Evolutionary conservation across 1,140 invertebrate species (phyloP), one percentile per base, ranked within the genome.

Genomic region (Latrodectus geometricus): DNA sequence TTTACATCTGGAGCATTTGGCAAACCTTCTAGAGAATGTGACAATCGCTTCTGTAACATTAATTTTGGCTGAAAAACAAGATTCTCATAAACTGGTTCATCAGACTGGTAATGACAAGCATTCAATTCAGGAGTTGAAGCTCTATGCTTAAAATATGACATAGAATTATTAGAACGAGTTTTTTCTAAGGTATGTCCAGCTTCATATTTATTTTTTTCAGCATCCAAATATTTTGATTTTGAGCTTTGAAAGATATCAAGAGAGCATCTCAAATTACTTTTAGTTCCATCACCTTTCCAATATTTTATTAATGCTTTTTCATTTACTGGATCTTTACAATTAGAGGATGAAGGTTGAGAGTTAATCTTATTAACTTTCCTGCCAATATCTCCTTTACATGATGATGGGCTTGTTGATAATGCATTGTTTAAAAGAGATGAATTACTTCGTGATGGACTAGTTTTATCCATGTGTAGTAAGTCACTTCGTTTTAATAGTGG

Each of bases 321-420:
- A 65, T 86, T 81, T 7, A 77, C 0, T 4, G 49, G 23, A 80
- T 61, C 69, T 76, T 74, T 79, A 17, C 70, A 35, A 35, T 73
- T 21, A 72, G 50, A 8, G 2, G 49, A 61, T 5, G 35, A 11
- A 20, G 23, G 3, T n/a, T 73, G 78, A 23, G 20, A 72, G 65
- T 74, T 74, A 9, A 96, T 96, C 5, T 95, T 94, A 90, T 96
- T 96, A 56, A 96, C 94, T 88, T 96, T 95, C 87, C 95, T 93
- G 9, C 94, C 94, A 76, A 96, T 94, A 90, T 95, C 94, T 48
- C 72, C 78, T 69, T 88, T 86, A 21, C 50, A 75, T 21, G 70
- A 73, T 68, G 56, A 78, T 17, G 79, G 75, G 77, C 72, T 83
- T 20, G n/a, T 84, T 17, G 73, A 54, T 61, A 75, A 49, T 14